These are phyloP conservation scores for Habropoda laboriosa DNA, from an alignment of 1,140 invertebrate species.

Conservation along the genomic window DNA sequence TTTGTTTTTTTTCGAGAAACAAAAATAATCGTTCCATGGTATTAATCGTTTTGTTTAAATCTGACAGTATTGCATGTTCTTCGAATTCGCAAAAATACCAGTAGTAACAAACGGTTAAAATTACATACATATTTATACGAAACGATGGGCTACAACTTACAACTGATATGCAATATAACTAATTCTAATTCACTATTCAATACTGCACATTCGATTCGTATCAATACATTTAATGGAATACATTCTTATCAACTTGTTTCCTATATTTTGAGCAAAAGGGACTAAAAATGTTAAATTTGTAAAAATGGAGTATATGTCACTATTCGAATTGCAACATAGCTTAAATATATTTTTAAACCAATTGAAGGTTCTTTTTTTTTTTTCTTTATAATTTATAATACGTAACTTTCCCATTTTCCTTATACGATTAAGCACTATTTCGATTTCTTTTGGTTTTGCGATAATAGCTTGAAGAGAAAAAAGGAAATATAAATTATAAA, in stretches of 20 bases:
- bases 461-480: not conserved
- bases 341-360: not conserved
- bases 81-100: not conserved
- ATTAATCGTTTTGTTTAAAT: not conserved
- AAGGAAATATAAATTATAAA: constrained; percentile 4
- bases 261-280: constrained; percentile 21
- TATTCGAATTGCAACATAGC: not conserved
- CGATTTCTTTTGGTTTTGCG: not conserved
- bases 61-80: not conserved
- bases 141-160: constrained; percentile 16
- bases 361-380: too few relatives aligned
- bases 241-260: not conserved
- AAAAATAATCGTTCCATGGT: too few relatives aligned
- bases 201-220: constrained; percentile 31
- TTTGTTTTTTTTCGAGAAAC: too few relatives aligned
- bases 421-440: not conserved
- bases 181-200: constrained; percentile 32
- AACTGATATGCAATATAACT: constrained; percentile 36
- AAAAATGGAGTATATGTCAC: not conserved
- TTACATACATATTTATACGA: constrained; percentile 40
- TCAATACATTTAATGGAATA: constrained; percentile 16
- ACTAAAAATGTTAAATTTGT: constrained; percentile 1
- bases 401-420: not conserved
- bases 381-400: not conserved
- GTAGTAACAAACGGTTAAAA: constrained; percentile 32